Evolutionary conservation across 2,888 invertebrate genomes (phyloP).

Genomic region (Thymelicus sylvestris): DNA sequence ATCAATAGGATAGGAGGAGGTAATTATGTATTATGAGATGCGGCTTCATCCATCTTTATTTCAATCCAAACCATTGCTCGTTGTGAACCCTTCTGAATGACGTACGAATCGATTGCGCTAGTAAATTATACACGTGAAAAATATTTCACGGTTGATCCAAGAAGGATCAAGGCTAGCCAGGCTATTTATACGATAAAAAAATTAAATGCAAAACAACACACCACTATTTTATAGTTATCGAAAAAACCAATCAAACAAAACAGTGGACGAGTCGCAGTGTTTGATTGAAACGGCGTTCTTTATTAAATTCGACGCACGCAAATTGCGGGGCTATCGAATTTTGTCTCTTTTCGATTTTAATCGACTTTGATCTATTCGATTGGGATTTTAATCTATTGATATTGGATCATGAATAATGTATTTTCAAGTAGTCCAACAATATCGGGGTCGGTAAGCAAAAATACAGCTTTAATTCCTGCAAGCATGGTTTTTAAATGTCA

Average conservation of each 20-base stretch:
- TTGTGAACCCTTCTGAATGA: too few relatives aligned
- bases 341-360: conserved; percentile 37
- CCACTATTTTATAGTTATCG: conserved; percentile 23
- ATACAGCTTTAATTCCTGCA: conserved; percentile 19
- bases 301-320: conserved; percentile 37
- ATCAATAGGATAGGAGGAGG: too few relatives aligned
- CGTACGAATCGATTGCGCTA: too few relatives aligned
- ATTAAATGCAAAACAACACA: conserved; percentile 5
- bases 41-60: too few relatives aligned
- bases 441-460: conserved; percentile 23
- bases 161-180: too few relatives aligned
- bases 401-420: conserved; percentile 38
- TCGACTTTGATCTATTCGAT: conserved; percentile 38
- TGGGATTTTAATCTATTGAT: conserved; percentile 38
- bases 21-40: too few relatives aligned
- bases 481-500: conserved; percentile 4
- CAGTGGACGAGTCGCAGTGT: conserved; percentile 27
- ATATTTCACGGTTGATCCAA: too few relatives aligned
- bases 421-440: conserved; percentile 35
- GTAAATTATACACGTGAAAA: too few relatives aligned
- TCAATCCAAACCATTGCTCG: too few relatives aligned
- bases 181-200: not conserved
- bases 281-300: conserved; percentile 33
- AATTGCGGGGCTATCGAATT: conserved; percentile 33
- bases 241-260: conserved; percentile 34